Conservation (phyloP, 2,113 vertebrate genomes). For the Ondatra zibethicus region DNA sequence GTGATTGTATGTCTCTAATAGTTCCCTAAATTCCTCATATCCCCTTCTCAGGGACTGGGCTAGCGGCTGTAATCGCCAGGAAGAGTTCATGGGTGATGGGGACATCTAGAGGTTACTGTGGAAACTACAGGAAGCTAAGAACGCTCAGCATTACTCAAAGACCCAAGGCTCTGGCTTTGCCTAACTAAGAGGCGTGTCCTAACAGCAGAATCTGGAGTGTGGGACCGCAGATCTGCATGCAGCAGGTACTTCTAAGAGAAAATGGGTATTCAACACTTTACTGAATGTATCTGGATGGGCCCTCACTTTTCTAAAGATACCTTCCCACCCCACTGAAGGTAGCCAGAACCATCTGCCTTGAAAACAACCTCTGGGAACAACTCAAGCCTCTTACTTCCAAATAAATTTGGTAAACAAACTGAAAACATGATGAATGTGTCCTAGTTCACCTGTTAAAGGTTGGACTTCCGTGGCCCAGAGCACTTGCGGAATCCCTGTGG, state of each 20-base stretch:
- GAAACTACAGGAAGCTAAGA: slow-evolving; percentile 36
- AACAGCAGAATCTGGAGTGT: neutral
- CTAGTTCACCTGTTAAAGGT: neutral
- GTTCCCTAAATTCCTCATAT: neutral
- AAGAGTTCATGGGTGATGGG: neutral
- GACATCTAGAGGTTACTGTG: slow-evolving; percentile 69
- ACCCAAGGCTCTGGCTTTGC: fast-evolving
- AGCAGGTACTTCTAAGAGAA: neutral
- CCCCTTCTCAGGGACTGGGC: neutral
- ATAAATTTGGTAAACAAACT: neutral
- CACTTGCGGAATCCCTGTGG: neutral
- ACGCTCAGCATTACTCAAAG: neutral
- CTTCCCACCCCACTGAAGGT: neutral
- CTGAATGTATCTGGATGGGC: neutral
- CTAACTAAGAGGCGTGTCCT: neutral
- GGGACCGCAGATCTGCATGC: neutral
- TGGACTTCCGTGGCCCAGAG: neutral
- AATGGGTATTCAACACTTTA: neutral
- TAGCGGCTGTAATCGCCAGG: no score
- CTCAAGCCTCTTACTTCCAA: neutral
- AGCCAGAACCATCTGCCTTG: neutral
- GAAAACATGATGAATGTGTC: neutral
- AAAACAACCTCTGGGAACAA: neutral
- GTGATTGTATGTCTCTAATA: neutral
- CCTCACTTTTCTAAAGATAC: neutral